Evolutionary conservation across 1,140 invertebrate species (phyloP), one percentile per base, ranked within the genome.

Genomic region (Papilio aristodemus): DNA sequence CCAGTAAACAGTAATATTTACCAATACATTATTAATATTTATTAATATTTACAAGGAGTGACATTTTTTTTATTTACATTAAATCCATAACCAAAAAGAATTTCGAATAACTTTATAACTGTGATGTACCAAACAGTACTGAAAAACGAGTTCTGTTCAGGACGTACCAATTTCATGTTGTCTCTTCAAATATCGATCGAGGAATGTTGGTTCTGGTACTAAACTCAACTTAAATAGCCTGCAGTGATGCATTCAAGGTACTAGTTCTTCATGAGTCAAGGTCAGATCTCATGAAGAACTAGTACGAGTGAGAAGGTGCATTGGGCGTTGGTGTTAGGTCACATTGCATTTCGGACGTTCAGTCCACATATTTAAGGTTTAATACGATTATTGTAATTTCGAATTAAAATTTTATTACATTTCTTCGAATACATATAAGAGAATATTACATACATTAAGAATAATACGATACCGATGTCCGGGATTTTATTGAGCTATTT

Each of bases 161-260:
- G 27, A 81, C 79, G 73, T 78, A 87, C 85, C 85, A 81, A 77
- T 84, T 87, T 75, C 85, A 87, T 87, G 80, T 72, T 85, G 83
- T 70, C 69, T 70, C 71, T 72, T 68, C 71, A 71, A 71, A 66
- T 60, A 71, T 62, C 71, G 73, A 72, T 74, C 66, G 70, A 71
- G 66, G 80, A 85, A 81, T 86, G 83, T 68, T 74, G 68, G 59
- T 67, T 62, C 36, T 38, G 5, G 39, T 60, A 36, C 63, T 73
- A 58, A 46, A 72, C 46, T 60, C 46, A 62, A 73, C 72, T 83
- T 86, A 84, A 85, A 86, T 63, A 63, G 19, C 14, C 37, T 25
- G 60, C 37, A 22, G 8, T n/a, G n/a, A n/a, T n/a, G n/a, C n/a
- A n/a, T n/a, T n/a, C n/a, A n/a, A n/a, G n/a, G n/a, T n/a, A n/a